Conservation (phyloP, 2,797 vertebrate species). For the Pseudochirops corinnae region DNA sequence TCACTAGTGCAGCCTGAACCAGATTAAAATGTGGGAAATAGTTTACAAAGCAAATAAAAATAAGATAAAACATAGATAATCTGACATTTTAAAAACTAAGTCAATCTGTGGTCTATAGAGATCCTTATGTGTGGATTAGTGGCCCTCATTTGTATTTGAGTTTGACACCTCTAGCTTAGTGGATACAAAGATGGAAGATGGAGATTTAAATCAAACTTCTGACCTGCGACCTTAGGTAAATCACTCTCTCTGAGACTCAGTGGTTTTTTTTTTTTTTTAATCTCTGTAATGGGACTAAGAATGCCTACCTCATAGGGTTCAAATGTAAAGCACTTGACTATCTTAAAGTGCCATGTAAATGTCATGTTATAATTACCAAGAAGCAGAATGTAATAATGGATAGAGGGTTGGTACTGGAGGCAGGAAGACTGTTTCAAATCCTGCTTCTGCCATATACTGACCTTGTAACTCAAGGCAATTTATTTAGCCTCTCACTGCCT, state of each 20-base stretch:
- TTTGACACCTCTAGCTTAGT: background rate
- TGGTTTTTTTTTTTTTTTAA: background rate
- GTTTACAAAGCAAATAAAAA: background rate
- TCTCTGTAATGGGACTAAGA: background rate
- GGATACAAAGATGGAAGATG: background rate
- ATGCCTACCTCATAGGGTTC: background rate
- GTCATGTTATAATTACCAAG: background rate
- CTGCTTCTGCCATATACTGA: background rate
- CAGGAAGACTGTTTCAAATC: background rate
- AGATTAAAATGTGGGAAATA: background rate
- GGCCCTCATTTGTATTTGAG: background rate
- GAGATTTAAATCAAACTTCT: background rate
- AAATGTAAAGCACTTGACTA: background rate
- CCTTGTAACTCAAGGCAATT: background rate
- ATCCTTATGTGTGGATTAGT: background rate
- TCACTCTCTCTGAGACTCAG: background rate
- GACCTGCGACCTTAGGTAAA: background rate
- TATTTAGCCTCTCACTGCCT: background rate
- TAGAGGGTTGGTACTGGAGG: background rate
- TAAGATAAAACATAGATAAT: background rate
- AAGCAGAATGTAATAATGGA: background rate
- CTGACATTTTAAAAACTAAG: background rate
- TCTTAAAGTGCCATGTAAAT: background rate
- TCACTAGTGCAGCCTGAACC: background rate
- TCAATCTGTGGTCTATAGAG: background rate